Conservation (phyloP, 2,113 vertebrate genomes). For the Pelusios castaneus region DNA sequence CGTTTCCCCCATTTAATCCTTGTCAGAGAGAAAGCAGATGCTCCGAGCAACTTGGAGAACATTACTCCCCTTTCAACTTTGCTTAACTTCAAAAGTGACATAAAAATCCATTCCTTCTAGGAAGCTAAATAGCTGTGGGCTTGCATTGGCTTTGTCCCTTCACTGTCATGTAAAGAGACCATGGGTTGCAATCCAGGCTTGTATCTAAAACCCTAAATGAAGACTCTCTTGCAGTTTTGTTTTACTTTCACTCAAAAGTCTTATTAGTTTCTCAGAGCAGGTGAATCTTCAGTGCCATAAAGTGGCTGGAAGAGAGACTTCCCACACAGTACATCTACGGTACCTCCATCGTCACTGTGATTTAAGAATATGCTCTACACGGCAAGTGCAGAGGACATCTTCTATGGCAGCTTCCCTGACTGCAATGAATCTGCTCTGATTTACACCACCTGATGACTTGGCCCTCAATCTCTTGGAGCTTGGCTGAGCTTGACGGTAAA, state of each 20-base stretch:
- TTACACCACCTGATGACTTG: not conserved
- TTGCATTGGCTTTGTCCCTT: not conserved
- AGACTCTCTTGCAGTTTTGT: not conserved
- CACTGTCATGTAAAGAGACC: not conserved
- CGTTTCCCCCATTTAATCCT: not conserved
- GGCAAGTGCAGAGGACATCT: not conserved
- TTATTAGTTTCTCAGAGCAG: not conserved
- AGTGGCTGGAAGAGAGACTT: not conserved
- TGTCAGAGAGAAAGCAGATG: not conserved
- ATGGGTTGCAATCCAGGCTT: not conserved
- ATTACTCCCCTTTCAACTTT: not conserved
- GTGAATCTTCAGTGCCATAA: not conserved
- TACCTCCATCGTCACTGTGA: not conserved
- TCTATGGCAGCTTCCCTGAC: not conserved
- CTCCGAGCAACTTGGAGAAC: not conserved
- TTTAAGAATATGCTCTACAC: not conserved
- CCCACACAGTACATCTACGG: not conserved
- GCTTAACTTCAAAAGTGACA: not conserved
- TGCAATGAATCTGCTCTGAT: not conserved
- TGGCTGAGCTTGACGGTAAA: not conserved
- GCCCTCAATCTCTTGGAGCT: not conserved
- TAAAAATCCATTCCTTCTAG: not conserved
- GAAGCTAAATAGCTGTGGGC: rapidly evolving
- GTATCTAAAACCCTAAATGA: not conserved
- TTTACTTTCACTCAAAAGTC: not conserved